Evolutionary conservation across 92 coral and sea anemone species (phyloP).

Genomic region (Paramuricea clavata): DNA sequence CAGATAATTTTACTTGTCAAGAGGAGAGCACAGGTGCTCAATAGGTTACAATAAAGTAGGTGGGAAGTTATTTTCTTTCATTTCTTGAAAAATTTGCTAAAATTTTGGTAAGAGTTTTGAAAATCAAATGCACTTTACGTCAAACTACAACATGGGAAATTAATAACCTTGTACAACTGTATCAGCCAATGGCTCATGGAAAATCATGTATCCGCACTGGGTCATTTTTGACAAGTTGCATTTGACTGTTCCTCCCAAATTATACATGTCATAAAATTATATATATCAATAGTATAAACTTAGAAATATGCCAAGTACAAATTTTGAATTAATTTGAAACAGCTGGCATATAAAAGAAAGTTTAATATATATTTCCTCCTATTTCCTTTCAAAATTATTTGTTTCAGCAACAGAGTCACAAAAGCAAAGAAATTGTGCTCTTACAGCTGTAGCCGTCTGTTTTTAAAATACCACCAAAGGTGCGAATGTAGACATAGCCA

Average conservation of each 20-base stretch:
- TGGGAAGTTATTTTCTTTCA: too few relatives aligned
- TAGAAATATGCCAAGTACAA: background rate
- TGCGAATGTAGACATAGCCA: background rate
- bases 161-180: too few relatives aligned
- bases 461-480: background rate
- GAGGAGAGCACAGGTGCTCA: too few relatives aligned
- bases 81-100: too few relatives aligned
- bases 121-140: too few relatives aligned
- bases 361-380: background rate
- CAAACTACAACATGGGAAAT: too few relatives aligned
- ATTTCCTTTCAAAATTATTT: background rate
- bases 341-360: background rate
- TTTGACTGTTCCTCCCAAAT: background rate
- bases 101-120: too few relatives aligned
- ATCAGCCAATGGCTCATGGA: too few relatives aligned
- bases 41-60: too few relatives aligned
- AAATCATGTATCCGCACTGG: background rate
- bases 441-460: too few relatives aligned
- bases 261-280: background rate
- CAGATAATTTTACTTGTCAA: too few relatives aligned
- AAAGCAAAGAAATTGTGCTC: background rate
- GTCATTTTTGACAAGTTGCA: background rate
- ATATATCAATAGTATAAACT: too few relatives aligned
- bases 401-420: background rate
- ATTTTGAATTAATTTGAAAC: constrained; percentile 2